Base-by-base conservation (phyloP, 2,888 invertebrate species). In the Hermaeophaga mercurialis region DNA sequence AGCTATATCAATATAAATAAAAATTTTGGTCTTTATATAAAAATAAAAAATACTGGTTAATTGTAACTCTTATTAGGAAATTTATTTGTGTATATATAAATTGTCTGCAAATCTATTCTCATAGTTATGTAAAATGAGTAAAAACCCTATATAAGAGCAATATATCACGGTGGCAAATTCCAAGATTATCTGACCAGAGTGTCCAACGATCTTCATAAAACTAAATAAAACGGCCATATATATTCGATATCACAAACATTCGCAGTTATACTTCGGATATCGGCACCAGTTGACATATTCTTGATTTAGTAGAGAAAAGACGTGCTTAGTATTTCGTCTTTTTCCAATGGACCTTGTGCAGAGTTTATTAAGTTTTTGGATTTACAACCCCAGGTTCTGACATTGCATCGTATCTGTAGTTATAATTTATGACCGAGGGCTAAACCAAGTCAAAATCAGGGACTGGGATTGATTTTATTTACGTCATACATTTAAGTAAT, bases 151-250 rank as follows among this genome's bases (percentile, higher is more conserved):
- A n/a, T n/a, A 22, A 22, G 22, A 7, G 8, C 43, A 26, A 14
- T 58, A 53, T 46, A 48, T 54, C 53, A 49, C 39, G 7, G 33
- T 58, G 55, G 62, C 47, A 62, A 62, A 62, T 59, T 58, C 53
- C 17, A 19, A 64, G 65, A 66, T 66, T 61, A 68, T 66, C 66
- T 66, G 66, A 48, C 52, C 43, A 43, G 39, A 39, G 39, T 19
- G 39, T 26, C 43, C 48, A 41, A 45, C 48, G 46, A 56, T 41
- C 49, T 61, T 59, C 55, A 41, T 41, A 49, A 56, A 63, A 66
- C 61, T 67, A 67, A 69, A 67, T 70, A 70, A 70, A 69, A 67
- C 68, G 62, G 61, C 65, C 68, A 69, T 70, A 70, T 70, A 70
- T 70, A 67, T 68, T 68, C 68, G 59, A 54, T 68, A 68, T 68